phyloP scores from a whole-genome alignment of 2,888 invertebrate genomes.

The Gortyna flavago region DNA sequence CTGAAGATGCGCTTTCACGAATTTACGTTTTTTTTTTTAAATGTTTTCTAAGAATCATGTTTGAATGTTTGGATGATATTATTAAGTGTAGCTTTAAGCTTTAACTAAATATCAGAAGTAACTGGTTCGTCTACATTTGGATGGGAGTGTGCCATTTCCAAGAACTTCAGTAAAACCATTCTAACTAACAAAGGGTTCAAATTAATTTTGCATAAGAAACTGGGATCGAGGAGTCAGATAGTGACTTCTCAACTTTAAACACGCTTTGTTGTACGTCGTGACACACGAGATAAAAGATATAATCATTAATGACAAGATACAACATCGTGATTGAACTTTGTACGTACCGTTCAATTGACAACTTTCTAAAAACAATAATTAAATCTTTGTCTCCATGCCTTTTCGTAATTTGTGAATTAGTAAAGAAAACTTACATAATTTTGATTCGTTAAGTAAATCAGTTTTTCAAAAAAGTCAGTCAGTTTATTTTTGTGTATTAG shows the following conservation, averaged over 20 bases:
- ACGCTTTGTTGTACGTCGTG: constrained; percentile 27
- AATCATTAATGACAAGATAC: constrained; percentile 24
- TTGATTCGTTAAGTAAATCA: constrained; percentile 16
- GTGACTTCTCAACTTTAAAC: constrained; percentile 23
- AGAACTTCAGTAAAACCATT: background rate
- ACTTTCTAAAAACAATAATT: constrained; percentile 34
- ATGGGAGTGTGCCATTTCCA: background rate
- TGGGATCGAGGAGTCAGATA: constrained; percentile 17
- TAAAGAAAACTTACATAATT: constrained; percentile 11
- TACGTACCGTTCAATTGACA: constrained; percentile 21
- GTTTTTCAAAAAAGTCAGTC: background rate
- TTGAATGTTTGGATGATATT: constrained; percentile 1
- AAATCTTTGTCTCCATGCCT: background rate
- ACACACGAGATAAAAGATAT: constrained; percentile 26
- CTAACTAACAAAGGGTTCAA: background rate
- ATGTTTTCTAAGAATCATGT: background rate
- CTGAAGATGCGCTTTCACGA: constrained; percentile 1
- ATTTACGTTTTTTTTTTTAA: background rate
- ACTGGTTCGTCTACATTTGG: background rate
- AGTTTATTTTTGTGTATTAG: background rate
- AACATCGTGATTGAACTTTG: constrained; percentile 28
- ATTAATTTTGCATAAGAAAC: constrained; percentile 10
- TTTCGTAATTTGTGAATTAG: background rate
- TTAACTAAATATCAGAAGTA: background rate
- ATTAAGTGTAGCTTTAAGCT: background rate